These are phyloP conservation scores for Caerostris extrusa DNA, from an alignment of 1,140 invertebrate species.

Conservation along the genomic window DNA sequence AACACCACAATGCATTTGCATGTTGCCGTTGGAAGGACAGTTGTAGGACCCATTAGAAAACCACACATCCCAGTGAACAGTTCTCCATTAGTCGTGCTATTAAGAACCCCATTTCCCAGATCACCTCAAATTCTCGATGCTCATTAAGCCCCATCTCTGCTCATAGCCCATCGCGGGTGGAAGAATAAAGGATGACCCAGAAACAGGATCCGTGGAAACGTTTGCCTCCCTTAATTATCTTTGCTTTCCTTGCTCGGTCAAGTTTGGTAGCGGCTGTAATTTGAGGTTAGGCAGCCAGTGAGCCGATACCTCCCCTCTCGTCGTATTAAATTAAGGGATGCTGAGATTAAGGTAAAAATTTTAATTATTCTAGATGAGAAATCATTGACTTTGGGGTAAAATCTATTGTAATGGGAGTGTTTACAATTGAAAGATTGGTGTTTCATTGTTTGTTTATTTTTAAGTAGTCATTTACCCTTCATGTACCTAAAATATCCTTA, in stretches of 20 bases:
- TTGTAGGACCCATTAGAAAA: neutral
- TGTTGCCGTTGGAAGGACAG: neutral
- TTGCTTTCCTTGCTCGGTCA: neutral
- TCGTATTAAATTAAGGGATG: neutral
- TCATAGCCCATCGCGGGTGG: neutral
- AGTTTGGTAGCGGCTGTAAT: conserved; percentile 6
- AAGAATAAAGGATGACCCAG: neutral
- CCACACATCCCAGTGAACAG: neutral
- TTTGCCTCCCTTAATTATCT: conserved; percentile 29
- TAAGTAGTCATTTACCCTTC: too few species aligned
- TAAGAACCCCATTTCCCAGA: conserved; percentile 22
- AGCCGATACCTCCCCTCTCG: too few species aligned
- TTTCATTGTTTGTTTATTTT: too few species aligned
- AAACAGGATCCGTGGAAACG: conserved; percentile 18
- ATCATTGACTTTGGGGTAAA: too few species aligned
- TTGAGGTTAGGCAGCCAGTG: neutral
- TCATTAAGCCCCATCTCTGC: conserved; percentile 16
- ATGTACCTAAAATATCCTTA: too few species aligned
- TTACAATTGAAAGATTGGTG: neutral
- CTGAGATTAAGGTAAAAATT: neutral
- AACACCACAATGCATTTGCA: neutral
- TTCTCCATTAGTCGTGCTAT: conserved; percentile 27
- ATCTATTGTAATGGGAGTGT: neutral
- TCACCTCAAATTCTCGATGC: conserved; percentile 24
- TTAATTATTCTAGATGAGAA: too few species aligned